Percentiles rank a stretch among this genome's conserved stretches.
Evolutionary conservation across 2,888 invertebrate species (phyloP).

Genomic region (Mechanitis messenoides): DNA sequence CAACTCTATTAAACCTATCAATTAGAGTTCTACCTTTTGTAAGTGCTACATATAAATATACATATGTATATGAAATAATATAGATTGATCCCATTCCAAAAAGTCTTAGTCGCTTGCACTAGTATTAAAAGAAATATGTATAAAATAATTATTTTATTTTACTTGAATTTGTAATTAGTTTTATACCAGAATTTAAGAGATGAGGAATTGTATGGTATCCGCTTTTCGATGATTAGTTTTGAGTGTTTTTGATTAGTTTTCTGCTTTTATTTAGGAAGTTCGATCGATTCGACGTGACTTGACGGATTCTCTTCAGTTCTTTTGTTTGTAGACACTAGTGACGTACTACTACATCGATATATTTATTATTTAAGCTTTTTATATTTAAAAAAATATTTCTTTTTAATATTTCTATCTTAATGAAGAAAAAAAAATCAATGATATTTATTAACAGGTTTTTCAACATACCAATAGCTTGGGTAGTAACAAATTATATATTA

Average conservation of each 20-base stretch:
- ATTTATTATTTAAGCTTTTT: background rate
- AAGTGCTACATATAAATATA: too few species aligned
- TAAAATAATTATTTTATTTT: background rate
- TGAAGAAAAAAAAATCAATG: slow-evolving; percentile 10
- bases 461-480: background rate
- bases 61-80: too few species aligned
- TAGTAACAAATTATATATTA: slow-evolving; percentile 3
- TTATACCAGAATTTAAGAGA: slow-evolving; percentile 26
- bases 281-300: slow-evolving; percentile 57
- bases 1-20: too few species aligned
- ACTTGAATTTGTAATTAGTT: slow-evolving; percentile 9
- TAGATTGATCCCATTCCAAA: too few species aligned
- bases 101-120: too few species aligned
- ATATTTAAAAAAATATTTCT: too few species aligned
- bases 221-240: slow-evolving; percentile 70
- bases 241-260: slow-evolving; percentile 71
- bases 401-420: too few species aligned
- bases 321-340: slow-evolving; percentile 54
- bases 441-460: slow-evolving; percentile 20
- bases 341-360: slow-evolving; percentile 10
- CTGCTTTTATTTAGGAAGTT: slow-evolving; percentile 48
- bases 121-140: too few species aligned
- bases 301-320: slow-evolving; percentile 62
- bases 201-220: slow-evolving; percentile 51
- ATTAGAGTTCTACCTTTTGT: too few species aligned